Evolutionary conservation across 2,113 vertebrate genomes (phyloP).

Genomic region (Oostethus manadensis): DNA sequence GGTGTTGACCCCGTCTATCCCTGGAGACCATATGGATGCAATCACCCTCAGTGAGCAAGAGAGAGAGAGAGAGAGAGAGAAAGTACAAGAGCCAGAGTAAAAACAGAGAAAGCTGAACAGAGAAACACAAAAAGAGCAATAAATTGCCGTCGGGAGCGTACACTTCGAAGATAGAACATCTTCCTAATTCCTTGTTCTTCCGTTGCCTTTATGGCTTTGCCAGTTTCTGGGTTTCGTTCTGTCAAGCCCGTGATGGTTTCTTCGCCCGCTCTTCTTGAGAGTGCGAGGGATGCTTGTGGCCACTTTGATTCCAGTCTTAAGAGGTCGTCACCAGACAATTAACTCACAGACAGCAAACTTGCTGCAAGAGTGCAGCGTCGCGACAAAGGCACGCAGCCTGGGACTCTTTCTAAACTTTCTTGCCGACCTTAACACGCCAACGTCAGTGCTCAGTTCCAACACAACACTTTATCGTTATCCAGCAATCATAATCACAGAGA

Average conservation of each 20-base stretch:
- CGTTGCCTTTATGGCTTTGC: constrained; percentile 58
- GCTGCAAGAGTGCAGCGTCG: no score
- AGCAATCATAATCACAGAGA: no score
- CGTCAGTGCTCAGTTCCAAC: no score
- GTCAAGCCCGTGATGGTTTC: constrained; percentile 55
- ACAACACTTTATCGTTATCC: no score
- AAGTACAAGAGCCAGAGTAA: constrained; percentile 36
- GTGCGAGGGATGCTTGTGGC: constrained; percentile 46
- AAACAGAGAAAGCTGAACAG: constrained; percentile 27
- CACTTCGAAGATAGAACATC: constrained; percentile 59
- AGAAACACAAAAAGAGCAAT: constrained; percentile 31
- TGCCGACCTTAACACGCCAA: no score
- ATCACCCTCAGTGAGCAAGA: constrained; percentile 50
- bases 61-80: constrained; percentile 35
- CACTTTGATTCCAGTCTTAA: constrained; percentile 48
- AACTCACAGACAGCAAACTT: constrained; percentile 26
- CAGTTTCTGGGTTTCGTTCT: constrained; percentile 55
- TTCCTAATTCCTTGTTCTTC: constrained; percentile 63
- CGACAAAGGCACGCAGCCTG: no score
- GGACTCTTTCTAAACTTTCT: no score
- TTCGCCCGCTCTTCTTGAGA: constrained; percentile 45
- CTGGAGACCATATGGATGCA: constrained; percentile 70
- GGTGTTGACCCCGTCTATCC: constrained; percentile 69
- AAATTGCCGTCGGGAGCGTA: constrained; percentile 57
- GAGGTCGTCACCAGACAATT: constrained; percentile 45